Evolutionary conservation across 2,113 vertebrate genomes (phyloP), one percentile per base, ranked within the genome.

Genomic region (Malurus elegans): DNA sequence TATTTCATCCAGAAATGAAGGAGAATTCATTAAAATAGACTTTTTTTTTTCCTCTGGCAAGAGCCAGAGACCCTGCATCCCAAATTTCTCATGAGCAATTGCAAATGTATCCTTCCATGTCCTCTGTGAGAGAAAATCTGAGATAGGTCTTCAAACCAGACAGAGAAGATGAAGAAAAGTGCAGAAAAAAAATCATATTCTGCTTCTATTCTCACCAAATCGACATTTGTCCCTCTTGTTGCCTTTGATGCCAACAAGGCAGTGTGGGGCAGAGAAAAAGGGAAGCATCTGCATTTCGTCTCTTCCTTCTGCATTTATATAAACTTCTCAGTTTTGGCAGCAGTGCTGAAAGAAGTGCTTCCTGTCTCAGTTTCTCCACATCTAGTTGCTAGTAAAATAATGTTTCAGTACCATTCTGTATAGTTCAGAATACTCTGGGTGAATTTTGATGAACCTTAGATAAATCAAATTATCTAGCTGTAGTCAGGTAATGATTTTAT

Each of bases 211-310:
- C 24, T 84, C 32, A 45, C 18, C 28, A 81, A 74, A 79, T 13
- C 2, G 7, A 17, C 12, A 20, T 67, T 86, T 72, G 23, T 29
- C 20, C 40, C 9, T 58, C 7, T 14, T 34, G 7, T 16, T 86
- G 18, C 7, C 20, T 36, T 75, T 72, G 15, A 64, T 60, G 32
- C 7, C 9, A 67, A 13, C 17, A 61, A 76, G 23, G 6, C 10
- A 31, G 48, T 7, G 31, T 50, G 23, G 12, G 26, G 10, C 16
- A 25, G n/a, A n/a, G 24, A 53, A n/a, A 3, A 0, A 2, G 1
- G 18, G 4, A 51, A 65, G 2, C 4, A 50, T 44, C 38, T 79
- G 6, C 14, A 56, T 67, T 23, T 19, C 31, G 4, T 51, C 4
- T 82, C 29, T 82, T 91, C 42, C 47, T 71, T 78, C 64, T 62